phyloP scores from a whole-genome alignment of 2,888 invertebrate genomes.

The Tipula unca region DNA sequence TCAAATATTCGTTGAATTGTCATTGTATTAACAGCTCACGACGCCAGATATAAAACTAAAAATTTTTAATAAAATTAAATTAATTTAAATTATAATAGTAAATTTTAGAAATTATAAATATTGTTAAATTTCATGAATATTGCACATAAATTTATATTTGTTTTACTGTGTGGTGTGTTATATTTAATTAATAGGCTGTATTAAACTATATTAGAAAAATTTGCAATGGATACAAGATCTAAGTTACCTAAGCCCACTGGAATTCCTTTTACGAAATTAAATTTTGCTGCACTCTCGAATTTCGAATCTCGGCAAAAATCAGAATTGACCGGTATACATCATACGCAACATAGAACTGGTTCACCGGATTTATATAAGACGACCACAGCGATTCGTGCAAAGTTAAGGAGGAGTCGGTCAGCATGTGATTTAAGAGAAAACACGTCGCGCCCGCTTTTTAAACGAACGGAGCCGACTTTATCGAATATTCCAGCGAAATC shows the following conservation, averaged over 20 bases:
- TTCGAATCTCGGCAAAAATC: not conserved
- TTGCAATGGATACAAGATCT: constrained; percentile 30
- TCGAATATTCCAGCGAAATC: constrained; percentile 34
- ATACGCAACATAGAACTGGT: not conserved
- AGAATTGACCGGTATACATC: not conserved
- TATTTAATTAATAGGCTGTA: not conserved
- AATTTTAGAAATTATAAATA: not conserved
- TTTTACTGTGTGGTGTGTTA: not conserved
- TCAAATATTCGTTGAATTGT: not conserved
- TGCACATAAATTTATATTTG: not conserved
- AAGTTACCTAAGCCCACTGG: constrained; percentile 42
- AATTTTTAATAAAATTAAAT: not conserved
- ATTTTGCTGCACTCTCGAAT: not conserved
- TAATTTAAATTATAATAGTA: not conserved
- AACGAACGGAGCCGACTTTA: constrained; percentile 33
- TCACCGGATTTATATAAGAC: constrained; percentile 32
- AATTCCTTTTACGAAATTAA: constrained; percentile 22
- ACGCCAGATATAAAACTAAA: not conserved
- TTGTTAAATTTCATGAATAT: not conserved
- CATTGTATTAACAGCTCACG: not conserved
- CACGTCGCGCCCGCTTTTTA: constrained; percentile 28
- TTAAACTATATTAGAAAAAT: not conserved
- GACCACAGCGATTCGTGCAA: constrained; percentile 22
- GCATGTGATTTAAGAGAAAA: constrained; percentile 32
- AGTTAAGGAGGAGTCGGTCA: constrained; percentile 27